A percentile compares a stretch with the other conserved stretches of the same genome.
Evolutionary conservation across 2,888 invertebrate species (phyloP).

Genomic region (Coremacera marginata): DNA sequence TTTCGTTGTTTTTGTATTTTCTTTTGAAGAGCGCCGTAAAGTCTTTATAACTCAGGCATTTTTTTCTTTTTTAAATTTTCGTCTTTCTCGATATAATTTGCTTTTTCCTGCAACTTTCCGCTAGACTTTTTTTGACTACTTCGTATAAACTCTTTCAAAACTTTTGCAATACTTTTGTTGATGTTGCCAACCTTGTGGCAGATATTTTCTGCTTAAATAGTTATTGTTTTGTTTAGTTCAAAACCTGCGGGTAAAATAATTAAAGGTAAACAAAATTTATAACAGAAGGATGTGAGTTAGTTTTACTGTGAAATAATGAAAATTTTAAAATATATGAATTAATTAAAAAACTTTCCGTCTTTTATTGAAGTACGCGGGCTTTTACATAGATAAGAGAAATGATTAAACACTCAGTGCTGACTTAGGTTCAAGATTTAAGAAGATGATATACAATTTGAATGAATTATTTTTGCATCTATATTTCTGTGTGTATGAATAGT

Average conservation of each 20-base stretch:
- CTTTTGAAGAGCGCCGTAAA: background rate
- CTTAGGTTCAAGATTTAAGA: too few relatives aligned
- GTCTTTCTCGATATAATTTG: background rate
- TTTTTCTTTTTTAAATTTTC: background rate
- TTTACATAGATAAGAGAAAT: too few relatives aligned
- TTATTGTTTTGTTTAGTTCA: background rate
- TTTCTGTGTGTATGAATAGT: too few relatives aligned
- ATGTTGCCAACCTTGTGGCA: background rate
- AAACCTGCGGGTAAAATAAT: background rate
- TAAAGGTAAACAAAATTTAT: background rate
- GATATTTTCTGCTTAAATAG: background rate
- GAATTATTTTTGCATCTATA: too few relatives aligned
- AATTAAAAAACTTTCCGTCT: too few relatives aligned
- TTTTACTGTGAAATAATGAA: too few relatives aligned
- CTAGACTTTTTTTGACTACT: background rate
- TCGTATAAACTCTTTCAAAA: background rate
- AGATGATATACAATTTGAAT: too few relatives aligned
- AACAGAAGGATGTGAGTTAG: too few relatives aligned
- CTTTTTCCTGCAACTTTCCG: background rate
- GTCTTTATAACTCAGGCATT: background rate
- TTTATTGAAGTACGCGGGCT: too few relatives aligned
- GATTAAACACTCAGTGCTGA: too few relatives aligned
- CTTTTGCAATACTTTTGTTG: background rate
- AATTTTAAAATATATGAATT: too few relatives aligned
- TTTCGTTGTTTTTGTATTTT: background rate